Evolutionary conservation across 2,888 invertebrate genomes (phyloP), one percentile per base, ranked within the genome.

Genomic region (Phrixothrix hirtus): DNA sequence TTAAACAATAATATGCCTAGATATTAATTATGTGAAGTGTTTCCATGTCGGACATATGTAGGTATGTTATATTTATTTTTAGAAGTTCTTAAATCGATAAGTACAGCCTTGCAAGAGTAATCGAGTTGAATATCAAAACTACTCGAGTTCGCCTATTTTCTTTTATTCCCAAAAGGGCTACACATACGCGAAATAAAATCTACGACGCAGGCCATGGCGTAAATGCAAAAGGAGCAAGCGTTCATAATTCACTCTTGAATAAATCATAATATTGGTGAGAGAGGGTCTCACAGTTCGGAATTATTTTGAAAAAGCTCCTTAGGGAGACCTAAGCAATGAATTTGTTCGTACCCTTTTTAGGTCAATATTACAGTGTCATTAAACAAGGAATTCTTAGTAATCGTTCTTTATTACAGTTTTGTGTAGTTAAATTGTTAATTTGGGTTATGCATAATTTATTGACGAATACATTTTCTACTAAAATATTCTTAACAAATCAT

Each of bases 211-310:
- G 32, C 29, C 15, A 43, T 34, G 29, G 34, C 39, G 44, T 51
- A 51, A 51, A 51, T 34, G 51, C 34, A 45, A 50, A 48, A 43
- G 32, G 29, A 35, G 16, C 41, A 27, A 25, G 17, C 31, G 27
- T 36, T 34, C 26, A 50, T 43, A 43, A 43, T 43, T 43, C 42
- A 43, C 11, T 35, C 37, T 43, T 50, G 49, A 50, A 50, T 50
- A 50, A 50, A 50, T 50, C 49, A 50, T 50, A 46, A 46, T 46
- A 50, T 43, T 34, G 43, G 43, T 13, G 36, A 43, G 37, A 43
- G 42, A 50, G 29, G 35, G 43, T 50, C 42, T 50, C 36, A 43
- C 43, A 43, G 31, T 35, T 37, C 30, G 42, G 27, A 42, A 50
- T 43, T 50, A 43, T 50, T 43, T 50, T 31, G 31, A 15, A 36